Evolutionary conservation across 2,888 invertebrate genomes (phyloP), one percentile per base, ranked within the genome.

Genomic region (Blera fallax): DNA sequence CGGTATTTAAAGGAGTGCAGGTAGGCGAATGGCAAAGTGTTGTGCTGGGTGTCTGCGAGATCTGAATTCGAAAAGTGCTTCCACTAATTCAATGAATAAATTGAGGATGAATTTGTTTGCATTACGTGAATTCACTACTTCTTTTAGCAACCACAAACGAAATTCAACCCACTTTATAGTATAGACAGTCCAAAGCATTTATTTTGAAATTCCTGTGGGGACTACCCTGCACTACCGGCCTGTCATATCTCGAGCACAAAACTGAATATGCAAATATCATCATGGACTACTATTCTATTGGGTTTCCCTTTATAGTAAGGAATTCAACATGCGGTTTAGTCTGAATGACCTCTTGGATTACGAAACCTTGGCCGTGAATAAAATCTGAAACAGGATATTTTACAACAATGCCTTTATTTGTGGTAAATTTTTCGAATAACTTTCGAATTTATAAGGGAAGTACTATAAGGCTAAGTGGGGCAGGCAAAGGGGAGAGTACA

Each of bases 31-130:
- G n/a, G n/a, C n/a, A n/a, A n/a, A n/a, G n/a, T n/a, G n/a, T n/a
- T n/a, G n/a, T n/a, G n/a, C n/a, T 56, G 58, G 58, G 16, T 32
- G 18, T 58, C 37, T 29, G 40, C 58, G 10, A 62, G n/a, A n/a
- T 21, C 21, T 16, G n/a, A 65, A 48, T 50, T 37, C 37, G 29
- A 50, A 58, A 50, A 34, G 48, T 67, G 56, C 67, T 48, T 43
- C 40, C 48, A 77, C 77, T 77, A 69, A 77, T 69, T 77, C 69
- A 77, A 69, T 69, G 69, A 69, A 77, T 77, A 69, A 77, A 77
- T 77, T 77, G 67, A 60, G 29, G 58, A 69, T 50, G 60, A 77
- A 77, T 77, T 77, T 77, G 77, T 77, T 77, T 67, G 77, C 52
- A 69, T 77, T 77, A 69, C 77, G 60, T 69, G 77, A 77, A 69